phyloP scores from a whole-genome alignment of 2,797 vertebrate genomes.

The Euphonia xanthogaster region DNA sequence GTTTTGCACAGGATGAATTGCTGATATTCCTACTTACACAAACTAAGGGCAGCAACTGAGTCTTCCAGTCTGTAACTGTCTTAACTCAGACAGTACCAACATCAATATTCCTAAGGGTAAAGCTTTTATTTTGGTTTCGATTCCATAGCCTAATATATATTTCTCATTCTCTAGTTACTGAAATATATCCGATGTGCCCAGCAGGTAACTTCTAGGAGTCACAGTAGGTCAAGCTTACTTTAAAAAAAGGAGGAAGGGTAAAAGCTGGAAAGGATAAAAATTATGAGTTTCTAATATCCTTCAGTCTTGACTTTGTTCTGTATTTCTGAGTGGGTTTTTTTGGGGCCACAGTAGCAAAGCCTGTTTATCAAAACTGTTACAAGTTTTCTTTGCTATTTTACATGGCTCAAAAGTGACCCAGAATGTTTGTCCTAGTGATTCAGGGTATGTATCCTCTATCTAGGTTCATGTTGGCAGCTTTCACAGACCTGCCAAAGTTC shows the following conservation, averaged over 20 bases:
- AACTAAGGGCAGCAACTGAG: neutral
- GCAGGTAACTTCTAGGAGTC: conserved; percentile 39
- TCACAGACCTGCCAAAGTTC: neutral
- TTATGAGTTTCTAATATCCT: neutral
- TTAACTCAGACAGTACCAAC: neutral
- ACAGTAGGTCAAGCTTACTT: conserved; percentile 30
- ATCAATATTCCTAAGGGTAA: conserved; percentile 42
- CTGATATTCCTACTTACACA: neutral
- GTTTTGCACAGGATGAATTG: conserved; percentile 4
- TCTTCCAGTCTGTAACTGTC: neutral
- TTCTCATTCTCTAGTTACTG: conserved; percentile 44
- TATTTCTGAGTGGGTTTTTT: neutral
- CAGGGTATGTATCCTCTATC: neutral
- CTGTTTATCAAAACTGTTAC: neutral
- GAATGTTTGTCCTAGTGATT: neutral
- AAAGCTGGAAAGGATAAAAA: neutral
- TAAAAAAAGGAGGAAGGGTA: neutral
- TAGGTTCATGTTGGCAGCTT: neutral
- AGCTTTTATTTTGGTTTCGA: conserved; percentile 35
- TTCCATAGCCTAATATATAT: neutral
- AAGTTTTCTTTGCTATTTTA: neutral
- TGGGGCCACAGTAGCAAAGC: neutral
- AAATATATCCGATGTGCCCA: conserved; percentile 47
- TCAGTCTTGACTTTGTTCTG: neutral
- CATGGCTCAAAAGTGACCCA: neutral